Evolutionary conservation across 37 sponge, comb jelly and placozoan species (phyloP), one percentile per base, ranked within the genome.

Genomic region (Ianthella basta): DNA sequence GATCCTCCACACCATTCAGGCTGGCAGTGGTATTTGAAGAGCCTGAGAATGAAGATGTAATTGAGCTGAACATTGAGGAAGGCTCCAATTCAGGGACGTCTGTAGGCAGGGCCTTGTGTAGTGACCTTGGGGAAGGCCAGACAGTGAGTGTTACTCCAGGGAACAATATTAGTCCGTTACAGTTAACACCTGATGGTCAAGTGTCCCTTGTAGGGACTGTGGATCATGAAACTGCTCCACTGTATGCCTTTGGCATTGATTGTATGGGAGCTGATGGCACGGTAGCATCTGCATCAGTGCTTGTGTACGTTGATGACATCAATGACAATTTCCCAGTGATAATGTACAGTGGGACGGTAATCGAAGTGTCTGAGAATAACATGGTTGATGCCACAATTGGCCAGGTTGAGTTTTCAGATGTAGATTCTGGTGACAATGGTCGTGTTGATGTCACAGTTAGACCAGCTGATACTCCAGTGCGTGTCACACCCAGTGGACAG

Each of bases 391-490:
- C 29, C 1, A 6, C 18, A 6, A 69, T 69, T 4, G 70, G 70
- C 0, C 70, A 30, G 12, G 29, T 69, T 18, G 34, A 69, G 29
- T 69, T 32, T 30, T 69, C 70, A 32, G 70, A 69, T 69, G 33
- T 33, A 6, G 70, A 69, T 69, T 69, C 70, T 18, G 34, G 70
- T 24, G 34, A 30, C 4, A 69, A 69, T 69, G 70, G 70, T 34
- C 29, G 34, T 69, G 70, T 69, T 35, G 19, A 32, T 6, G 12
- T 69, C 34, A 5, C 27, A 30, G 35, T 30, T 4, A 30, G 34
- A 18, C 70, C 70, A 34, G 1, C 70, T 3, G 34, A 69, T 18
- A 6, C 27, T 1, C 70, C 70, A 10, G 70, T 69, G 29, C 29
- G 18, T 4, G 34, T 69, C 6, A 69, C 29, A 32, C 29, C 35